Conservation (phyloP, 2,113 vertebrate species). For the Gulo gulo region DNA sequence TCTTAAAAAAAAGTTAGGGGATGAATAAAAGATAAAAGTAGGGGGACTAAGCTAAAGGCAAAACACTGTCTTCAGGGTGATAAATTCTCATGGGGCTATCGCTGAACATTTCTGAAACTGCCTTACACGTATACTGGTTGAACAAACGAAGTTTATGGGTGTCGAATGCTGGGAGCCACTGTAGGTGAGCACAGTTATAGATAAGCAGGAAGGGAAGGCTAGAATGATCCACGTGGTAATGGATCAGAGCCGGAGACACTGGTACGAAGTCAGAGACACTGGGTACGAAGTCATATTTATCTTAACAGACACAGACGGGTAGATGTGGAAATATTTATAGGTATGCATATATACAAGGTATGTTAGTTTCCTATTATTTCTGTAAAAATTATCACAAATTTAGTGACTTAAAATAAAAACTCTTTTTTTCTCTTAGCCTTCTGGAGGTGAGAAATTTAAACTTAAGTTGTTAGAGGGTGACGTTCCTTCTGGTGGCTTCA, state of each 20-base stretch:
- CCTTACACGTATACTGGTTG: too few species aligned
- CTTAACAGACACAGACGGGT: background rate
- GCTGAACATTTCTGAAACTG: background rate
- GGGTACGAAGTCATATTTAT: background rate
- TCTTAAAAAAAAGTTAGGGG: background rate
- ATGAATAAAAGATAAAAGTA: background rate
- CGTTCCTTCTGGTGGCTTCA: background rate
- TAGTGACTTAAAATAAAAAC: background rate
- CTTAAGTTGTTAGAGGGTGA: too few species aligned
- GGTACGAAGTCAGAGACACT: background rate
- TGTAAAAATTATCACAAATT: background rate
- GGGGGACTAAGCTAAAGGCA: background rate
- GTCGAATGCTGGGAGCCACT: background rate
- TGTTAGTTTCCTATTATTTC: background rate
- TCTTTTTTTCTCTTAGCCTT: background rate
- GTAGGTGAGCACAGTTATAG: background rate
- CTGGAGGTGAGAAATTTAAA: background rate
- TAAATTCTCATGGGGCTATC: background rate
- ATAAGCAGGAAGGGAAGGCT: background rate
- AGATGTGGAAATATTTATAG: background rate
- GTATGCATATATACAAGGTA: background rate
- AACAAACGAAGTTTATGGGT: background rate
- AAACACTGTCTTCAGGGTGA: background rate
- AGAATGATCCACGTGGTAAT: too few species aligned
- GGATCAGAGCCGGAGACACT: background rate